Base-by-base conservation (phyloP, 2,113 vertebrate species). In the Callospermophilus lateralis region DNA sequence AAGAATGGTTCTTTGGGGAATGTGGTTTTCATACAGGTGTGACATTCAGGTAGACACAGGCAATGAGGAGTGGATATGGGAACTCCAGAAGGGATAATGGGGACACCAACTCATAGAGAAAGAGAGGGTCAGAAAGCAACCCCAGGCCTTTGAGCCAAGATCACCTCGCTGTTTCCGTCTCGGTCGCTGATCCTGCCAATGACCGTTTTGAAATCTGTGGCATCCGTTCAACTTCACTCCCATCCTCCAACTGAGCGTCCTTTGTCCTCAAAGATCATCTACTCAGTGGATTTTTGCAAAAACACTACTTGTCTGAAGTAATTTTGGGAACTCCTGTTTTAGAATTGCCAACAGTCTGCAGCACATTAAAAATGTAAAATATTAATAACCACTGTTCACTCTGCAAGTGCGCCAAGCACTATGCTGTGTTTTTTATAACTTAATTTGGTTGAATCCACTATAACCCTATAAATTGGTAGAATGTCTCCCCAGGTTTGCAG, bases 321-420 rank as follows among this genome's bases (percentile, higher is more conserved):
- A 32, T 30, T 93, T 97, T 89, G 65, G 12, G 16, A 34, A 91
- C 51, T 58, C 45, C 88, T 87, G n/a, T 87, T 84, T 86, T 86
- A 88, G 68, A 95, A 55, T 78, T 45, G 55, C 28, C 78, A 45
- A 30, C 74, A 65, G 39, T 88, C 51, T 39, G 24, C 34, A 55
- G 51, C 3, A 1, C 77, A 88, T 94, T 84, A 53, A 26, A 73
- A 10, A 32, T 48, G 72, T 84, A 53, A 76, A 94, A 89, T 95
- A 93, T 67, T 93, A 88, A 61, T 72, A 78, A 83, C 70, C 48
- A 11, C 51, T 34, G 3, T 48, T 89, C 58, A 20, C 45, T 24
- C 19, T 34, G 78, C 39, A 65, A 30, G 77, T 42, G 34, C 65
- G 28, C 61, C 48, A 39, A 24, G 84, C 53, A 20, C 51, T 51